phyloP scores from a whole-genome alignment of 2,797 vertebrate genomes.

The Halcyon smyrnensis region DNA sequence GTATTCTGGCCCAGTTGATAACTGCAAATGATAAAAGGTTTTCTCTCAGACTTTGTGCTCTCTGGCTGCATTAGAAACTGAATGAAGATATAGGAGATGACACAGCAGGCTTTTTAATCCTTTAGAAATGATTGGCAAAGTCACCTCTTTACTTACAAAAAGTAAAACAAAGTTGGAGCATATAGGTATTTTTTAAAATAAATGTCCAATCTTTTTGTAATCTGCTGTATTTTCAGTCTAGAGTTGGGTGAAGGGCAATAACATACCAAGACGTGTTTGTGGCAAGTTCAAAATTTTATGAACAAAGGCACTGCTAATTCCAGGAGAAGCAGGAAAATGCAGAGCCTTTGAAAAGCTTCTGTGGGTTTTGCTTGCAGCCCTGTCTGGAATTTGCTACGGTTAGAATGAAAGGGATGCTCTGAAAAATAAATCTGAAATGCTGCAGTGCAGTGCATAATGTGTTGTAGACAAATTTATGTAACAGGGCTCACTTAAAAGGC shows the following conservation, averaged over 20 bases:
- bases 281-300: slow-evolving; percentile 44
- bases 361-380: slow-evolving; percentile 1
- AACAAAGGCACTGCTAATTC: slow-evolving; percentile 41
- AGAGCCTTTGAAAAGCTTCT: neutral
- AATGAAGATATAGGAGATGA: slow-evolving; percentile 50
- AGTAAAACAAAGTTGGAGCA: slow-evolving; percentile 9
- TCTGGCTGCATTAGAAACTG: slow-evolving; percentile 46
- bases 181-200: neutral
- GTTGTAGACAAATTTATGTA: neutral
- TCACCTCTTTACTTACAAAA: slow-evolving; percentile 51
- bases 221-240: slow-evolving; percentile 2
- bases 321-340: neutral
- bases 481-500: neutral
- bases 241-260: slow-evolving; percentile 10
- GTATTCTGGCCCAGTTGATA: slow-evolving; percentile 61
- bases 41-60: slow-evolving; percentile 58
- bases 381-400: slow-evolving; percentile 5
- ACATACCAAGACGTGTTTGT: neutral
- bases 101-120: slow-evolving; percentile 64
- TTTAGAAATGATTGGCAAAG: slow-evolving; percentile 63
- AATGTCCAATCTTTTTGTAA: neutral
- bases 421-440: slow-evolving; percentile 21
- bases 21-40: slow-evolving; percentile 64
- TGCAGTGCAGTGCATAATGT: neutral
- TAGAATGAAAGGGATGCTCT: neutral